Evolutionary conservation across 2,113 vertebrate genomes (phyloP), one percentile per base, ranked within the genome.

Genomic region (Scomber japonicus): DNA sequence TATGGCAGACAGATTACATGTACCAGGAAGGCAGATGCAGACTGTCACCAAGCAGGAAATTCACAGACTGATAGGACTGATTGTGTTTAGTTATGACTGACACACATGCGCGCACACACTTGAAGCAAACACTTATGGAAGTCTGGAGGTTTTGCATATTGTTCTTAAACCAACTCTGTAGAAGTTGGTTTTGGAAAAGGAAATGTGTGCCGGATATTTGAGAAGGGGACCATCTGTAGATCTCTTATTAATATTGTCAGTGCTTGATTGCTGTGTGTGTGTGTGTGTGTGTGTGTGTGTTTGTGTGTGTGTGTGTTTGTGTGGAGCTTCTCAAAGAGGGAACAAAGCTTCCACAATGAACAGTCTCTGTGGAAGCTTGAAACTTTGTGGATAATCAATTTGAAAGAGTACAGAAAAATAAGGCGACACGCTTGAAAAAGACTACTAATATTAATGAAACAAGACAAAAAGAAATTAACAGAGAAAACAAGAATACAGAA

Each of bases 1-100:
- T 69, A 68, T 54, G 19, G n/a, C 64, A 92, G 91, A 92, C 90
- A 82, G 89, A 94, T 93, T 90, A 93, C 71, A 15, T 78, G 35
- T 40, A 75, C 50, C 71, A 71, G 55, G 75, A 86, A 77, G 82
- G 89, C 94, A 95, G 93, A 91, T 94, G 94, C 85, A 92, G 70
- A 81, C 82, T 94, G 94, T 94, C 93, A 94, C 50, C 56, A 69
- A 85, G 73, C 93, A 94, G 93, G 93, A 95, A 93, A 89, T 88
- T 79, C 89, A 80, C 78, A 84, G 82, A 78, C 84, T 77, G 79
- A 90, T 82, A 90, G 81, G 87, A 94, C 83, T 94, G 88, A 90
- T 92, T 71, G 80, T 88, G 81, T 91, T 93, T 90, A 82, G 86
- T 91, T 86, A 88, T 88, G 81, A 82, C 66, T 82, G 49, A 60